Evolutionary conservation across 2,113 vertebrate genomes (phyloP), one percentile per base, ranked within the genome.

Genomic region (Microcebus lehilahytsara): DNA sequence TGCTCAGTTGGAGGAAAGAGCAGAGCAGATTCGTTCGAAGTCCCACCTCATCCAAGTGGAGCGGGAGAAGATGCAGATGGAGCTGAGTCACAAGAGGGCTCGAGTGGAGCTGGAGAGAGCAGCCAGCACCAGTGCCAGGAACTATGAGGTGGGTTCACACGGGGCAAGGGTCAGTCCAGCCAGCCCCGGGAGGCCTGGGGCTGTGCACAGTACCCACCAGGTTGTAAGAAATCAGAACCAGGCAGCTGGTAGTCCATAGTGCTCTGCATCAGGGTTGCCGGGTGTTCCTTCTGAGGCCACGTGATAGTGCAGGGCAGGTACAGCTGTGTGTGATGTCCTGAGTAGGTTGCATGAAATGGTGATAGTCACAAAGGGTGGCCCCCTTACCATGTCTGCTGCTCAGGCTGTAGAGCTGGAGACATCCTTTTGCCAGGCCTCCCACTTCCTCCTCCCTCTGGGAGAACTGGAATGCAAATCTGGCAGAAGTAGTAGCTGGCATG

Each of bases 31-130:
- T 97, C 99, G 99, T 14, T 99, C 99, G 0, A 99, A 99, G 95
- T 99, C 99, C 4, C 99, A 98, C 87, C 98, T 99, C 91, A 98
- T 99, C 85, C 99, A 99, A 97, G 96, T 99, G 98, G 99, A 99
- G 94, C 98, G 99, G 88, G 99, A 99, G 98, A 99, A 99, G 98
- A 99, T 99, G 97, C 99, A 99, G 98, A 99, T 99, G 99, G 99
- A 99, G 93, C 97, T 99, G 84, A 99, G 99, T 96, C 99, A 99
- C 98, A 99, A 99, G 97, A 98, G 99, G 78, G 99, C 99, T 42
- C 99, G 99, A 0, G 99, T 99, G 89, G 99, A 99, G 92, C 98
- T 99, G 10, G 99, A 99, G 98, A 99, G 99, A 80, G 99, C 98
- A 2, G 99, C 99, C 0, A 99, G 97, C 9, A 98, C 98, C 91